These are phyloP conservation scores for Cheilosia variabilis DNA, from an alignment of 2,888 invertebrate species.

Conservation along the genomic window DNA sequence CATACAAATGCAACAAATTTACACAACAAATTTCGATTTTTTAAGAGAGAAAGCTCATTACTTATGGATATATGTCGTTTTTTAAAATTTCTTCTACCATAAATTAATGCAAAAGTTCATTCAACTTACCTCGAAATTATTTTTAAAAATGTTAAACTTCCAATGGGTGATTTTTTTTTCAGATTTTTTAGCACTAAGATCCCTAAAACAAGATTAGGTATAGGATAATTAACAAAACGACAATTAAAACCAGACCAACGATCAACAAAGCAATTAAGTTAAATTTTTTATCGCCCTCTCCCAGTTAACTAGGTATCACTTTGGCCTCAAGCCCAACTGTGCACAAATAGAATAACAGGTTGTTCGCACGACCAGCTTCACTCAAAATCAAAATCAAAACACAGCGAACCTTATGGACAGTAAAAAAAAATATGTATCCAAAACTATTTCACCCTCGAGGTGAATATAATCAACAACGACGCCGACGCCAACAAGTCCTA, in stretches of 20 bases:
- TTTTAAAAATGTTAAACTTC: conserved; percentile 4
- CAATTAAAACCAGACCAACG: conserved; percentile 40
- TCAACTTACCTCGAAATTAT: conserved; percentile 63
- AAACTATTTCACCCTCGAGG: conserved; percentile 39
- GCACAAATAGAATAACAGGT: conserved; percentile 44
- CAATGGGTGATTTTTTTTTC: neutral
- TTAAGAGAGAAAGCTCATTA: conserved; percentile 62
- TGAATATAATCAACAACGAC: conserved; percentile 11
- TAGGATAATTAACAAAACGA: neutral
- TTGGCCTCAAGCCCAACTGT: conserved; percentile 27
- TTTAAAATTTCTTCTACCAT: neutral
- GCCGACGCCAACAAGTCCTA: conserved; percentile 22
- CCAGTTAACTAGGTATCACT: conserved; percentile 48
- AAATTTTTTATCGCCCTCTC: conserved; percentile 32
- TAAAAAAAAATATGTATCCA: neutral
- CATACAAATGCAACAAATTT: neutral
- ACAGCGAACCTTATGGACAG: conserved; percentile 36
- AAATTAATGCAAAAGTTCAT: conserved; percentile 35
- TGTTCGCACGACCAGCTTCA: conserved; percentile 12
- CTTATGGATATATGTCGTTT: conserved; percentile 27
- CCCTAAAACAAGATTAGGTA: conserved; percentile 31
- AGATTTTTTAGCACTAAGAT: conserved; percentile 35
- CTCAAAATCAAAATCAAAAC: conserved; percentile 15
- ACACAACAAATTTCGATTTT: conserved; percentile 6
- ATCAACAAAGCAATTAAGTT: conserved; percentile 52